Conservation (phyloP, 2,797 vertebrate species). For the Hirundo rustica region DNA sequence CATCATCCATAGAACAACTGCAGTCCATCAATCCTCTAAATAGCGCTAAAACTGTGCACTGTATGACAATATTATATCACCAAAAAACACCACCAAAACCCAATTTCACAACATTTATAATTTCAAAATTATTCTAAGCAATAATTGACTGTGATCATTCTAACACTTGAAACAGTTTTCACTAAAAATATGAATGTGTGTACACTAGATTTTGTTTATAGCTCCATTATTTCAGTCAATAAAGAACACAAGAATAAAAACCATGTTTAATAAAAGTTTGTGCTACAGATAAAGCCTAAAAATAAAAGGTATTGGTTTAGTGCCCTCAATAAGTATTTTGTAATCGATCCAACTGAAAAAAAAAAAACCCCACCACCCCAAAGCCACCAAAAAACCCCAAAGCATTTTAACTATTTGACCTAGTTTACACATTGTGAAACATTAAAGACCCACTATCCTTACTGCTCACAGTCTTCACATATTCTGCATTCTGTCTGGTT, state of each 20-base stretch:
- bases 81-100: not conserved
- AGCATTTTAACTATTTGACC: not conserved
- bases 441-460: not conserved
- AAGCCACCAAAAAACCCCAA: not conserved
- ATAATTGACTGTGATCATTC: not conserved
- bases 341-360: not conserved
- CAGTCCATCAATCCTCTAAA: not conserved
- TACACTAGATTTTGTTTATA: not conserved
- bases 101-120: not conserved
- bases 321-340: not conserved
- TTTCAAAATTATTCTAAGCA: not conserved
- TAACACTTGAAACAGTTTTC: not conserved
- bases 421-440: not conserved
- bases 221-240: not conserved
- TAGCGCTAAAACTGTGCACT: not conserved
- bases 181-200: not conserved
- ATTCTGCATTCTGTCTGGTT: not conserved
- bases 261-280: not conserved
- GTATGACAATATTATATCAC: not conserved
- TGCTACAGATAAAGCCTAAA: not conserved
- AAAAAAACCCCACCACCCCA: accelerated
- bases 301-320: not conserved
- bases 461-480: not conserved
- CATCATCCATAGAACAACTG: not conserved
- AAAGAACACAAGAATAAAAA: not conserved